phyloP scores from a whole-genome alignment of 2,888 invertebrate species.

The Lasioglossum zephyrum region DNA sequence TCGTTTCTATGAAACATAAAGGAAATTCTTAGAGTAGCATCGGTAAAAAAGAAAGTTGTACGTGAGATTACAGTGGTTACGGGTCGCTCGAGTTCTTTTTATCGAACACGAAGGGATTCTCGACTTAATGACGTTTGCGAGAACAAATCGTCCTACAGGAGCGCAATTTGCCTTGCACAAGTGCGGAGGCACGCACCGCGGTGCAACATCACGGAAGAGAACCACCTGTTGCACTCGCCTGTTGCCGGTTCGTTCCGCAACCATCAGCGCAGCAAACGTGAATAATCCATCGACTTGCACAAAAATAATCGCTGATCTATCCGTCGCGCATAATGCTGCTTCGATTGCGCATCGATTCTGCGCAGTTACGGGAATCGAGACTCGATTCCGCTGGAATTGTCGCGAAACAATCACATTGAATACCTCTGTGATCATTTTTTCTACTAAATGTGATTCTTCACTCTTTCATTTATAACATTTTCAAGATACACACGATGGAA shows the following conservation, averaged over 20 bases:
- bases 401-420: neutral
- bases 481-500: no score
- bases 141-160: conserved; percentile 50
- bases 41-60: neutral
- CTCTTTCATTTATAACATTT: no score
- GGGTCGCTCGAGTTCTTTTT: neutral
- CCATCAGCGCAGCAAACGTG: conserved; percentile 43
- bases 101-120: conserved; percentile 5
- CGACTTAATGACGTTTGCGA: conserved; percentile 35
- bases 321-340: neutral
- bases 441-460: no score
- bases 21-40: no score
- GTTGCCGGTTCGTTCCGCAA: conserved; percentile 66
- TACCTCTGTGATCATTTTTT: neutral
- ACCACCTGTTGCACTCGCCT: conserved; percentile 70
- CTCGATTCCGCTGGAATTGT: neutral
- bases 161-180: conserved; percentile 65
- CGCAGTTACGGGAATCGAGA: conserved; percentile 13
- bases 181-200: conserved; percentile 51
- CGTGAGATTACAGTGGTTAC: neutral
- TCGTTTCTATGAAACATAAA: neutral
- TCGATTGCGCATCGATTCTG: neutral
- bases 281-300: conserved; percentile 60
- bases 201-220: conserved; percentile 57
- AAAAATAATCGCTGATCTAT: conserved; percentile 59